Conservation (phyloP, 2,113 vertebrate species). For the Toxotes chatareus region DNA sequence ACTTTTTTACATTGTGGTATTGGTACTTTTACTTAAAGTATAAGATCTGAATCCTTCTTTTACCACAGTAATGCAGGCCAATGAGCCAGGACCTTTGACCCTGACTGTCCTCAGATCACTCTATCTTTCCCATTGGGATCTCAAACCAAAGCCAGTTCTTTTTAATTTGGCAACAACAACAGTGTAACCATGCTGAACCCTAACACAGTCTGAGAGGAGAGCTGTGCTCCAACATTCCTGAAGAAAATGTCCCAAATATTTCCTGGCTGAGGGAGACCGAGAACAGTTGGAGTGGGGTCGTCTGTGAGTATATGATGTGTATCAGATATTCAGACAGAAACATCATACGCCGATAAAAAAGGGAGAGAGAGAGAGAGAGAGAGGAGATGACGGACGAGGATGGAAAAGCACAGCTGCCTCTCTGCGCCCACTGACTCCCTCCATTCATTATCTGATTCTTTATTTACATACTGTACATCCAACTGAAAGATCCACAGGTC, state of each 20-base stretch:
- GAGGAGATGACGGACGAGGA: background rate
- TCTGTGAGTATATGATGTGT: slow-evolving; percentile 5
- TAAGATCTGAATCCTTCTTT: background rate
- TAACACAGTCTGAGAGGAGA: background rate
- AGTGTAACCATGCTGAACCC: slow-evolving; percentile 20
- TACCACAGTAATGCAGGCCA: background rate
- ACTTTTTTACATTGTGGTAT: background rate
- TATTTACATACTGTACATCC: background rate
- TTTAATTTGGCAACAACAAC: slow-evolving; percentile 42
- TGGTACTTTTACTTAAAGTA: background rate
- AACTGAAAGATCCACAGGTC: background rate
- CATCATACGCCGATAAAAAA: background rate
- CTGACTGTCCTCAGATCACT: background rate
- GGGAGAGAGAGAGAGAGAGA: background rate
- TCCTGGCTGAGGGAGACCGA: slow-evolving; percentile 11
- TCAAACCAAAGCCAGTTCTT: slow-evolving; percentile 21
- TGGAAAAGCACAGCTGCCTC: slow-evolving; percentile 11
- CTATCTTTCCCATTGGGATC: background rate
- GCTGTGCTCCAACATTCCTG: slow-evolving; percentile 60
- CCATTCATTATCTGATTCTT: too few species aligned
- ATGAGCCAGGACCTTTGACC: background rate
- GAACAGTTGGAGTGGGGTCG: slow-evolving; percentile 24
- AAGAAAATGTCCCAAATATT: slow-evolving; percentile 45
- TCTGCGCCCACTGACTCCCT: background rate
- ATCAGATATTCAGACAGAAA: slow-evolving; percentile 28